These are phyloP conservation scores for Syngnathus scovelli DNA, from an alignment of 2,113 vertebrate genomes.

Conservation along the genomic window DNA sequence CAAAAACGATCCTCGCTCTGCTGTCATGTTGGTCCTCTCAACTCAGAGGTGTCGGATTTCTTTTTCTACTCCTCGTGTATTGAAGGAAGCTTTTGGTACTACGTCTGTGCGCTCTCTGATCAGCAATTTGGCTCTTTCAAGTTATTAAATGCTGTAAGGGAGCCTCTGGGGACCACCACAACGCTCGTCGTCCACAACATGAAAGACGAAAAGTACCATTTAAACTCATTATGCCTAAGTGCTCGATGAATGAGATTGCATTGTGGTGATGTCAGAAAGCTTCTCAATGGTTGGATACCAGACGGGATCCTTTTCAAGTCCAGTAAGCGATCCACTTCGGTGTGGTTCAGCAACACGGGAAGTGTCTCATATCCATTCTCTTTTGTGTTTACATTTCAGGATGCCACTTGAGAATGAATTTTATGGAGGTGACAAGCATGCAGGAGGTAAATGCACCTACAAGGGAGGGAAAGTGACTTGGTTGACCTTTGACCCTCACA, in stretches of 20 bases:
- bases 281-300: not conserved
- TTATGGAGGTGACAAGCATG: not conserved
- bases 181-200: constrained; percentile 44
- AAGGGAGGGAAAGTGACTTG: not conserved
- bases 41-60: constrained; percentile 55
- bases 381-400: no score
- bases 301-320: no score
- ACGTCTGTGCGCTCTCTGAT: constrained; percentile 57
- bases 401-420: not conserved
- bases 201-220: constrained; percentile 64
- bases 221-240: constrained; percentile 64
- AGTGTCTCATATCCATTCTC: not conserved
- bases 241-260: constrained; percentile 52
- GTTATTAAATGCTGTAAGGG: constrained; percentile 60
- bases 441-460: not conserved
- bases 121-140: constrained; percentile 74
- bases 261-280: not conserved
- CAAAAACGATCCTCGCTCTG: constrained; percentile 57
- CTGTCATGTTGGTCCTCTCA: constrained; percentile 41
- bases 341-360: no score
- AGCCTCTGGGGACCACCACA: constrained; percentile 60
- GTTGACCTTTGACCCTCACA: not conserved
- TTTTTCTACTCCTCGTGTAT: constrained; percentile 44
- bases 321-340: no score
- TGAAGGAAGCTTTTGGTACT: constrained; percentile 63